Percentiles rank a stretch among this genome's conserved stretches.
phyloP scores from a whole-genome alignment of 2,888 invertebrate species.

The Pristionchus mayeri region DNA sequence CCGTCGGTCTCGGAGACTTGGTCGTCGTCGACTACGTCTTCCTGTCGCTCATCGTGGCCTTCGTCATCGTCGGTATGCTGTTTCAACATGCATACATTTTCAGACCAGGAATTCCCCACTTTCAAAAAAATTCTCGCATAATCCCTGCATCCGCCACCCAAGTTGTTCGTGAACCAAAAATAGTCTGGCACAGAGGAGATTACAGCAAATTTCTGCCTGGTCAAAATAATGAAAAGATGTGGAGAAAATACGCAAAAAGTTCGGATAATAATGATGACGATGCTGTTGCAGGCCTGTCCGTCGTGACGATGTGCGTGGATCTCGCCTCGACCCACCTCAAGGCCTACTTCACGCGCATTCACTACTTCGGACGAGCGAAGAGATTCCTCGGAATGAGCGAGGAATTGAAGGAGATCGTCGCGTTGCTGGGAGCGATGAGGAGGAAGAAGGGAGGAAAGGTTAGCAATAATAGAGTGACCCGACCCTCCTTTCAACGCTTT shows the following conservation, averaged over 20 bases:
- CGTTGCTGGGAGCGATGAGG: constrained; percentile 75
- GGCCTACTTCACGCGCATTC: constrained; percentile 76
- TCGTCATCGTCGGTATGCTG: constrained; percentile 75
- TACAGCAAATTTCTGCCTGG: no score
- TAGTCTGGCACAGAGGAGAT: no score
- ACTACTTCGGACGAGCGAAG: constrained; percentile 76
- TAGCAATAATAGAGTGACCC: no score
- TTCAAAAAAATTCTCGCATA: no score
- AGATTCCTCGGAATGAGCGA: constrained; percentile 76
- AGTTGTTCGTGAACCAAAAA: no score
- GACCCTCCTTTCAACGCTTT: no score
- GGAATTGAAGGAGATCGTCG: constrained; percentile 76
- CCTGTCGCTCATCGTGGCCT: constrained; percentile 76
- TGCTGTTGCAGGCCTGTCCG: constrained; percentile 69
- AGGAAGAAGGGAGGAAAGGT: constrained; percentile 76
- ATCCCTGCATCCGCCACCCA: no score
- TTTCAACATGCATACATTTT: no score
- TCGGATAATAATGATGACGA: no score
- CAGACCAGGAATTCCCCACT: no score
- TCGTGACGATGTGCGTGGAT: constrained; percentile 77
- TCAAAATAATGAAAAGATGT: no score
- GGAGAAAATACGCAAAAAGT: no score
- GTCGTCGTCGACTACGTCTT: constrained; percentile 75
- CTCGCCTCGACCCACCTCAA: constrained; percentile 76
- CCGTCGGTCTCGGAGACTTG: constrained; percentile 76